phyloP scores from a whole-genome alignment of 2,113 vertebrate species.

The Ovis canadensis region DNA sequence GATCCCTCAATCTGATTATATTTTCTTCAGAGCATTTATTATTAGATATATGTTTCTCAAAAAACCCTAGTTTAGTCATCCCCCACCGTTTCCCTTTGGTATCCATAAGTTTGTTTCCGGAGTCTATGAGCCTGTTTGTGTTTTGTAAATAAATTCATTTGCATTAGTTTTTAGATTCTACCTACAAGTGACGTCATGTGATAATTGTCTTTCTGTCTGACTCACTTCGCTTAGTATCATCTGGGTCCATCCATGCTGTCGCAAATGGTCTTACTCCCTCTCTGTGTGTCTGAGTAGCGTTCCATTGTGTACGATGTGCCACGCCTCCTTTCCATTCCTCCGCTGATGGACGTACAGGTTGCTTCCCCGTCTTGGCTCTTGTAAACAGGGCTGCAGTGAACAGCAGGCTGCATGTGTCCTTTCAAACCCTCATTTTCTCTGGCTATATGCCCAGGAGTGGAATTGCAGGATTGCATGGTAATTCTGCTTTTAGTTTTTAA shows the following conservation, averaged over 20 bases:
- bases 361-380: neutral
- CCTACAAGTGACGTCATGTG: neutral
- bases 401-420: neutral
- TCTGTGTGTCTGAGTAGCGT: fast-evolving
- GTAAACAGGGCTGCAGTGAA: neutral
- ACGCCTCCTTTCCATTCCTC: neutral
- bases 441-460: neutral
- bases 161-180: neutral
- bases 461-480: neutral
- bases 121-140: neutral
- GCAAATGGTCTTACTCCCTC: neutral
- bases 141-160: neutral
- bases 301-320: fast-evolving
- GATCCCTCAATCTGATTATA: neutral
- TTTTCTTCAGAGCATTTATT: neutral
- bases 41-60: too few relatives aligned
- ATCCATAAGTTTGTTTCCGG: neutral
- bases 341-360: fast-evolving
- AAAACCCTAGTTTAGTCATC: neutral
- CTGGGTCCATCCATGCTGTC: neutral
- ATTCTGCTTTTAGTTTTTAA: neutral
- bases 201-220: neutral
- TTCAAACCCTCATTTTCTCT: neutral
- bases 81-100: neutral
- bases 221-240: neutral